Evolutionary conservation across 2,113 vertebrate species (phyloP), one percentile per base, ranked within the genome.

Genomic region (Scatophagus argus): DNA sequence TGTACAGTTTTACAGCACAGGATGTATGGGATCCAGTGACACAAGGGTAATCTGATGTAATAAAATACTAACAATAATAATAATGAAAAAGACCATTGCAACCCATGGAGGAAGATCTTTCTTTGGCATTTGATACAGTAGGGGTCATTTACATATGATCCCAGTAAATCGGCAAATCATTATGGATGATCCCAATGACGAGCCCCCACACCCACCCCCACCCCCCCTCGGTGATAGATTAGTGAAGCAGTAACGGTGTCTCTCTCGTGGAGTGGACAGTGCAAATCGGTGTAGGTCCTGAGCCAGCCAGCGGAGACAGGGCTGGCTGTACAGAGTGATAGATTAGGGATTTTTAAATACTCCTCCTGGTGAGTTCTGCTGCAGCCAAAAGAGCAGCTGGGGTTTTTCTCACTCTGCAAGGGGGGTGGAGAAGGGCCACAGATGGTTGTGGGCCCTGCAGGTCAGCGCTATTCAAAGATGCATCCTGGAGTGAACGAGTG

Each of bases 281-380:
- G 80, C 80, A 86, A 87, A 82, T 89, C 59, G 59, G 70, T 66
- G 82, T 34, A 72, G 81, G 84, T 83, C 86, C 59, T 36, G 64
- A 67, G 81, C 68, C 79, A 87, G 80, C 77, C 84, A 82, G 81
- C 13, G 25, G 82, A 82, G 83, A 84, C 77, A 21, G 79, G 79
- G 62, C 79, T 86, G 86, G 86, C 87, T 68, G 62, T 66, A 69
- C 78, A 84, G 77, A 90, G 83, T 84, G 87, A 90, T 85, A 87
- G 86, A 92, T 93, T 92, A 90, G 85, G 79, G 82, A 84, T 90
- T 89, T 92, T 91, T 90, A 93, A 92, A 91, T 77, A 87, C 87
- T 87, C 88, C 90, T 91, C 89, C 89, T 90, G 87, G 79, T 91
- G 83, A 87, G 69, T 54, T 61, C 65, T 70, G 63, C 73, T 17